Percentiles rank a stretch among this genome's conserved stretches.
These are phyloP conservation scores for Perognathus longimembris DNA, from an alignment of 2,113 vertebrate species.

Conservation along the genomic window DNA sequence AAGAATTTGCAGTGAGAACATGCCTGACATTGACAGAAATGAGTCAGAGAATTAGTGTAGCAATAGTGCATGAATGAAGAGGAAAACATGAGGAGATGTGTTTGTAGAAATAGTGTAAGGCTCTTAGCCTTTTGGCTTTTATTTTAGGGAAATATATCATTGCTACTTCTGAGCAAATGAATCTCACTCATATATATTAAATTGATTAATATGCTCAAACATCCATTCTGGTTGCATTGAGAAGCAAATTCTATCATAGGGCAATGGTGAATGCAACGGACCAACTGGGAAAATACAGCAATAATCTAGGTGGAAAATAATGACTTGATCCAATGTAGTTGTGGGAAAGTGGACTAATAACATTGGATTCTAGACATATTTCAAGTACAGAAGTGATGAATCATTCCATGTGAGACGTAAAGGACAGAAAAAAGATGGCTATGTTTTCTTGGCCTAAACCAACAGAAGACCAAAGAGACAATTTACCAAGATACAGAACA, in stretches of 20 bases:
- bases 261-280: not conserved
- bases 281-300: not conserved
- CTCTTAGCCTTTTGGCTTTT: not conserved
- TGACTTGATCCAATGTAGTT: not conserved
- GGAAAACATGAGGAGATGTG: not conserved
- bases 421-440: not conserved
- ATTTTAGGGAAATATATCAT: not conserved
- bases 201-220: slow-evolving; percentile 14
- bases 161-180: slow-evolving; percentile 14
- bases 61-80: not conserved
- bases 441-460: not conserved
- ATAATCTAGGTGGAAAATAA: not conserved
- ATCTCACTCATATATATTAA: not conserved
- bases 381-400: not conserved
- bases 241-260: not conserved
- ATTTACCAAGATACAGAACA: not conserved
- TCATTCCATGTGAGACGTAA: not conserved
- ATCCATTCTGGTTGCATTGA: not conserved
- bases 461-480: not conserved
- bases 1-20: not conserved
- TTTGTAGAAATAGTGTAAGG: not conserved
- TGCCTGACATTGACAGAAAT: slow-evolving; percentile 21
- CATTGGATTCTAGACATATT: slow-evolving; percentile 12
- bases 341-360: not conserved
- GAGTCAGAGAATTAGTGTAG: not conserved